These are phyloP conservation scores for Aplochiton taeniatus DNA, from an alignment of 2,797 vertebrate genomes.

Conservation along the genomic window DNA sequence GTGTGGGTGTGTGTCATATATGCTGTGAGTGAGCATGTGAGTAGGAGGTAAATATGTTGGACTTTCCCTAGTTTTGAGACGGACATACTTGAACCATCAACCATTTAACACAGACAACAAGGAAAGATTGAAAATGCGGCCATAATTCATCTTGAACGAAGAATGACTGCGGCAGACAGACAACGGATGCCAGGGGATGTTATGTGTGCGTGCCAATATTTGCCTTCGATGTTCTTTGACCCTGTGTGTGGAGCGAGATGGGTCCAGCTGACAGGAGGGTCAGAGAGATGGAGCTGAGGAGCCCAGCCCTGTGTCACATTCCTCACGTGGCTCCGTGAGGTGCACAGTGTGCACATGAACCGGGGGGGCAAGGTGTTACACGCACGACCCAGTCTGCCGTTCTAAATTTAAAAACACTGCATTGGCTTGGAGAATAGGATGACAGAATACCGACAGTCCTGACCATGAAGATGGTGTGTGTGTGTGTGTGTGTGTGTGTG, in stretches of 20 bases:
- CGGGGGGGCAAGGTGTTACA: slow-evolving; percentile 18
- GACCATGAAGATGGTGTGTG: too few relatives aligned
- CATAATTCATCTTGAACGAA: too few relatives aligned
- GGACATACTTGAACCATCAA: too few relatives aligned
- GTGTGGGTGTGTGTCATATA: too few relatives aligned
- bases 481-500: too few relatives aligned
- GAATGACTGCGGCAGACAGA: too few relatives aligned
- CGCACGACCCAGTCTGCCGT: slow-evolving; percentile 22
- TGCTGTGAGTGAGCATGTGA: too few relatives aligned
- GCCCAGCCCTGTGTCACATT: slow-evolving; percentile 63
- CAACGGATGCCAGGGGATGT: slow-evolving; percentile 37
- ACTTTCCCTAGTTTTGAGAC: too few relatives aligned
- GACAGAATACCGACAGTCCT: too few relatives aligned
- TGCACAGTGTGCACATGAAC: slow-evolving; percentile 43
- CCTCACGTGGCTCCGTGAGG: slow-evolving; percentile 65
- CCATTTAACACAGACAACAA: too few relatives aligned
- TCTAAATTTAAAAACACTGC: slow-evolving; percentile 8
- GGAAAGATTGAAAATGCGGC: too few relatives aligned
- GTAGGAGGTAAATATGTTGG: too few relatives aligned
- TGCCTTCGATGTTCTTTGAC: slow-evolving; percentile 34
- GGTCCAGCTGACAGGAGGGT: slow-evolving; percentile 42
- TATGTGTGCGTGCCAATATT: slow-evolving; percentile 51
- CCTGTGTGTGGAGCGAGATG: slow-evolving; percentile 24
- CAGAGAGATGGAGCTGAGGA: slow-evolving; percentile 48
- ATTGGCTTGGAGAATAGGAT: slow-evolving; percentile 20